Evolutionary conservation across 2,113 vertebrate genomes (phyloP).

Genomic region (Ctenomys sociabilis): DNA sequence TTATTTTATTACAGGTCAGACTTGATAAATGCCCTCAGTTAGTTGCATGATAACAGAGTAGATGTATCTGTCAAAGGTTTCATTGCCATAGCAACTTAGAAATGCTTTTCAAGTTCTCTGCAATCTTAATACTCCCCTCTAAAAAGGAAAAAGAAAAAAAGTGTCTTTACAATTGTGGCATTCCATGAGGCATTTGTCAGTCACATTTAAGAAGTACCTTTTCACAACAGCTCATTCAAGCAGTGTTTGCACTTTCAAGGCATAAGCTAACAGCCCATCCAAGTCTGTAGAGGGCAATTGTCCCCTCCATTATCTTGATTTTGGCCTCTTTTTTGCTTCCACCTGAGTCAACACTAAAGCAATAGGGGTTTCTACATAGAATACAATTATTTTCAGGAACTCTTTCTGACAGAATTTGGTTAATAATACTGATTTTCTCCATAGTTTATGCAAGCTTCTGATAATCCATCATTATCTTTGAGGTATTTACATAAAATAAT

Average conservation of each 20-base stretch:
- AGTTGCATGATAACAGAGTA: constrained; percentile 54
- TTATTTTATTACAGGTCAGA: constrained; percentile 73
- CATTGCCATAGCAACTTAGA: constrained; percentile 49
- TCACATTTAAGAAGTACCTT: not conserved
- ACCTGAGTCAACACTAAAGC: not conserved
- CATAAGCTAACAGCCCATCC: not conserved
- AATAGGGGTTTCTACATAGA: constrained; percentile 17
- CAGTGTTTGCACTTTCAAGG: constrained; percentile 35
- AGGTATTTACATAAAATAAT: constrained; percentile 29
- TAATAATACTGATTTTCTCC: not conserved
- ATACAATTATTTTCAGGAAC: constrained; percentile 23
- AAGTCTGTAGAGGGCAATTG: not conserved
- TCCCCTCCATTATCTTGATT: constrained; percentile 10
- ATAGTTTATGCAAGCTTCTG: not conserved
- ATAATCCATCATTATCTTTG: constrained; percentile 15
- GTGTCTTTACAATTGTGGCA: not conserved
- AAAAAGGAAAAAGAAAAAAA: constrained; percentile 36
- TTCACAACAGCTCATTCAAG: not conserved
- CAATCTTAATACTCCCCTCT: constrained; percentile 27
- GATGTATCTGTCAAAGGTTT: constrained; percentile 68
- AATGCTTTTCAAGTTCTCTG: constrained; percentile 11
- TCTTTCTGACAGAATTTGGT: constrained; percentile 52
- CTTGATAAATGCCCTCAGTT: constrained; percentile 68
- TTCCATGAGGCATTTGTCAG: not conserved
- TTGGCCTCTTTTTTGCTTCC: not conserved